Evolutionary conservation across 2,797 vertebrate genomes (phyloP).

Genomic region (Rhinoraja longicauda): DNA sequence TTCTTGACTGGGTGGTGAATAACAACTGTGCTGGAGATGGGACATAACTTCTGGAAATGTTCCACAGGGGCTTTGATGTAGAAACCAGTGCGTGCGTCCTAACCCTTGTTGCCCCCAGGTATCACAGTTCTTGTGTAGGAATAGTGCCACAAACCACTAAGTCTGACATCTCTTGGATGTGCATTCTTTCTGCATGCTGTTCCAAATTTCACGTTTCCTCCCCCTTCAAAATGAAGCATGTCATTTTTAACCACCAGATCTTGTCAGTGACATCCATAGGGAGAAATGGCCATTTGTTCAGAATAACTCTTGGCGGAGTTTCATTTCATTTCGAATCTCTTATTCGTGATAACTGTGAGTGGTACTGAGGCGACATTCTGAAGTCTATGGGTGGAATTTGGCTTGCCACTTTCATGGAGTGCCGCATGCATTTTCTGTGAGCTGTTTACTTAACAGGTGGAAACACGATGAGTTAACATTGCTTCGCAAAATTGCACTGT

Average conservation of each 20-base stretch:
- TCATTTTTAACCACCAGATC: neutral
- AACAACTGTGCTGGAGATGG: neutral
- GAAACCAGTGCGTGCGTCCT: neutral
- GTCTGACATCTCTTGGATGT: neutral
- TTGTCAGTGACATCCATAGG: constrained; percentile 26
- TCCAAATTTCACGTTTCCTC: neutral
- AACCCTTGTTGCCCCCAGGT: neutral
- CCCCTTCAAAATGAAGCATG: neutral
- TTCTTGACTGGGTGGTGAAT: neutral
- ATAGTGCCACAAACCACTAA: neutral
- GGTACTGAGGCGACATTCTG: neutral
- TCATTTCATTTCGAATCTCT: neutral
- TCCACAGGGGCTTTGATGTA: neutral
- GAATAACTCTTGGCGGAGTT: neutral
- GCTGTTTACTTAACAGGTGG: neutral
- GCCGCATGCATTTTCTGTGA: neutral
- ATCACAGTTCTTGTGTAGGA: neutral
- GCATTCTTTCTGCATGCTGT: neutral
- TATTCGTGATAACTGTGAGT: neutral
- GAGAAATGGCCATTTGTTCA: constrained; percentile 18
- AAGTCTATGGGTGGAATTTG: neutral
- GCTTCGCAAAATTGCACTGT: neutral
- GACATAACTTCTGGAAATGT: neutral
- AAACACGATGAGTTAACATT: neutral
- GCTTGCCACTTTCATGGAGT: neutral